phyloP scores from a whole-genome alignment of 2,113 vertebrate genomes.

The mouse (Mus musculus) region DNA sequence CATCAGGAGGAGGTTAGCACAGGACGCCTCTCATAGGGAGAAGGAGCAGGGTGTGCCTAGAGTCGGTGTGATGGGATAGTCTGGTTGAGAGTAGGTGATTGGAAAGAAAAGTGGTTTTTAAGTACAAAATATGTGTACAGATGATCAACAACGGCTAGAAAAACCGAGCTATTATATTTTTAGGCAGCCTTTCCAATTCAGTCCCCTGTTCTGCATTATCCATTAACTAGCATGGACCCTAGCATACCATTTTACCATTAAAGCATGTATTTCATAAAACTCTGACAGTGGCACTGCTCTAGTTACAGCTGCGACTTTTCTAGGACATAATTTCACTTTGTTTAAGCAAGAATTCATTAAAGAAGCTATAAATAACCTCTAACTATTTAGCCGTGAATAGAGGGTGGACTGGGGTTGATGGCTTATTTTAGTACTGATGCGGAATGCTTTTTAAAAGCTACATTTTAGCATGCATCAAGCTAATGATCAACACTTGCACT shows the following conservation, averaged over 20 bases:
- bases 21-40: background rate
- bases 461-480: conserved; percentile 85
- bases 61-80: background rate
- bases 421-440: conserved; percentile 87
- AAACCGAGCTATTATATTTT: background rate
- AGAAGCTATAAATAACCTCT: conserved; percentile 89
- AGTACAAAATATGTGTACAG: conserved; percentile 20
- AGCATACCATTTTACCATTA: conserved; percentile 83
- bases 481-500: conserved; percentile 85
- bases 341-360: conserved; percentile 90
- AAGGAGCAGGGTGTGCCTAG: background rate
- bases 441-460: conserved; percentile 83
- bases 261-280: conserved; percentile 88
- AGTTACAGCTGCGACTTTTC: conserved; percentile 89
- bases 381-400: conserved; percentile 89
- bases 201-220: conserved; percentile 80
- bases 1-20: background rate
- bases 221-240: conserved; percentile 80
- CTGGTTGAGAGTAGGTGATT: background rate
- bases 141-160: background rate
- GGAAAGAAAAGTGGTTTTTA: conserved; percentile 11
- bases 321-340: conserved; percentile 90
- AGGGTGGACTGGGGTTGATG: conserved; percentile 89
- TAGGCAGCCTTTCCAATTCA: conserved; percentile 71
- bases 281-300: conserved; percentile 87